Evolutionary conservation across 2,888 invertebrate species (phyloP).

Genomic region (Cotesia congregata): DNA sequence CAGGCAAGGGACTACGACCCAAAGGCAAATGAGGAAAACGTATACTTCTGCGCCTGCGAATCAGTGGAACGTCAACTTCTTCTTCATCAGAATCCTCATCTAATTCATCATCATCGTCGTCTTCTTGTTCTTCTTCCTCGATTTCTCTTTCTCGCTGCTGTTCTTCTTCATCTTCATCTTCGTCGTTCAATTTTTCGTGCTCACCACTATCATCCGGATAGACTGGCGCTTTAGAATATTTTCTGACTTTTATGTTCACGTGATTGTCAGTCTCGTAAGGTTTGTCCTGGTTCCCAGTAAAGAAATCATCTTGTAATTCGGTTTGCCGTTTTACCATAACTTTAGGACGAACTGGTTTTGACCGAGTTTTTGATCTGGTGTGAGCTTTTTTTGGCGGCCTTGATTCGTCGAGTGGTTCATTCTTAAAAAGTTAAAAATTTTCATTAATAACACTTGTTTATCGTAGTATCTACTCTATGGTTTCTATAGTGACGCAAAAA

Average conservation of each 20-base stretch:
- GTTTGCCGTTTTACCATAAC: constrained; percentile 58
- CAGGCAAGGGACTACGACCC: constrained; percentile 82
- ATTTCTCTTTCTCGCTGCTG: constrained; percentile 22
- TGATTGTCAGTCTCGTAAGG: constrained; percentile 2
- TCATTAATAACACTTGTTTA: neutral
- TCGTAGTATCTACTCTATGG: neutral
- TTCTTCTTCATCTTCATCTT: constrained; percentile 15
- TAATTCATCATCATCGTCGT: constrained; percentile 42
- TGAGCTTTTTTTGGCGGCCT: constrained; percentile 59
- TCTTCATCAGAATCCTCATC: constrained; percentile 47
- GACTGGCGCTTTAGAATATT: constrained; percentile 24
- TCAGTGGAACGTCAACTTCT: constrained; percentile 39
- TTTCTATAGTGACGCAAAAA: too few relatives aligned
- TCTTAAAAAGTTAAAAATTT: constrained; percentile 49
- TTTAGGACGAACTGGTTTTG: constrained; percentile 55
- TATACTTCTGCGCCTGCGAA: constrained; percentile 53
- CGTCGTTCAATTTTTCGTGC: constrained; percentile 22
- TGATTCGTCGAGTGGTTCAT: constrained; percentile 56
- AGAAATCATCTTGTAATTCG: constrained; percentile 23
- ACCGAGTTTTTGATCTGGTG: constrained; percentile 51
- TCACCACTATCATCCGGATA: neutral
- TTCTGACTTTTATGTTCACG: neutral
- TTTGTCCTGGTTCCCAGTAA: constrained; percentile 38
- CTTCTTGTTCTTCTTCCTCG: constrained; percentile 46
- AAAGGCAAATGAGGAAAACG: constrained; percentile 55